These are phyloP conservation scores for Leptura quadrifasciata DNA, from an alignment of 2,888 invertebrate genomes.

Conservation along the genomic window DNA sequence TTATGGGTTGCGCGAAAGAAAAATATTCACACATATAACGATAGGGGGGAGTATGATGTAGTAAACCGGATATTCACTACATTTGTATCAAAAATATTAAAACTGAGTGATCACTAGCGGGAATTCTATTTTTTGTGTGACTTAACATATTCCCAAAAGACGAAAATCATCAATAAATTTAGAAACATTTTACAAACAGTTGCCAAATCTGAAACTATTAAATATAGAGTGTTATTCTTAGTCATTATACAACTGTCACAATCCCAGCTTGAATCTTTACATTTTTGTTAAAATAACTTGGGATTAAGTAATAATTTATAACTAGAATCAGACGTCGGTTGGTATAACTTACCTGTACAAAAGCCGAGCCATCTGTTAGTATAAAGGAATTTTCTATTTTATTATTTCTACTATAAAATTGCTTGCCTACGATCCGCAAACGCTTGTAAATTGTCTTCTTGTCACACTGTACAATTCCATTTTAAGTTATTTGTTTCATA, in stretches of 20 bases:
- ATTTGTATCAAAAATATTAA: no score
- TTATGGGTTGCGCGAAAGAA: no score
- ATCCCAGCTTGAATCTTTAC: not conserved
- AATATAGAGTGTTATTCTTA: not conserved
- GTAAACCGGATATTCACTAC: no score
- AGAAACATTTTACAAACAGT: no score
- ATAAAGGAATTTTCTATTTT: conserved; percentile 4
- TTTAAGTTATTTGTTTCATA: conserved; percentile 34
- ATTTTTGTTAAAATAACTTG: not conserved
- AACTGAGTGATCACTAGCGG: no score
- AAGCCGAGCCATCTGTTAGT: conserved; percentile 19
- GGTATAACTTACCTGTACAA: conserved; percentile 18
- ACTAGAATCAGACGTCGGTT: not conserved
- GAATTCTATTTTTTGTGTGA: no score
- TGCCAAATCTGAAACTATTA: not conserved
- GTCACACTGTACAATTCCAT: conserved; percentile 30
- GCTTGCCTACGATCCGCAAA: conserved; percentile 16
- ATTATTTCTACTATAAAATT: conserved; percentile 17
- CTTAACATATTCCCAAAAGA: no score
- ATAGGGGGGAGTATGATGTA: no score
- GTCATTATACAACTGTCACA: not conserved
- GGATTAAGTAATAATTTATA: conserved; percentile 11
- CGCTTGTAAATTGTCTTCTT: conserved; percentile 4
- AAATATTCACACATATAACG: no score
- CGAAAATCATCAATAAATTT: no score